phyloP scores from a whole-genome alignment of 2,888 invertebrate genomes.

The Drosophila prostipennis region DNA sequence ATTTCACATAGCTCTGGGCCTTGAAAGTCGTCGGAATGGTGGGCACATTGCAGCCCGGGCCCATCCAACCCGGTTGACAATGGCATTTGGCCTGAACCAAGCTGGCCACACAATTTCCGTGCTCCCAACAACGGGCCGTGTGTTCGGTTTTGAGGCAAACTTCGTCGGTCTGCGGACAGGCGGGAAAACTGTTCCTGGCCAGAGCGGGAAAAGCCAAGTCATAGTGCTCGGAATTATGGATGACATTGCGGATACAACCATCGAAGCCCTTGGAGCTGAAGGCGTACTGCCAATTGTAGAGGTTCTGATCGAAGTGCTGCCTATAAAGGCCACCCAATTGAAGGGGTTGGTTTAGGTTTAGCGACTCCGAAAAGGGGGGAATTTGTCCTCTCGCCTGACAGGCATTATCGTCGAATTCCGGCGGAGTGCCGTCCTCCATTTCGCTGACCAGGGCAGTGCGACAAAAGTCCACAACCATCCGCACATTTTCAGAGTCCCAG shows the following conservation, averaged over 20 bases:
- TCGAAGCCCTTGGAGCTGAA: conserved; percentile 95
- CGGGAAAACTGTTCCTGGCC: conserved; percentile 92
- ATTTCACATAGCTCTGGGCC: conserved; percentile 96
- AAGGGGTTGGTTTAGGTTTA: conserved; percentile 96
- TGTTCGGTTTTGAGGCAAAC: conserved; percentile 94
- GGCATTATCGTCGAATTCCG: conserved; percentile 93
- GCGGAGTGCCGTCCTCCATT: conserved; percentile 93
- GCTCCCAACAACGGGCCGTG: conserved; percentile 94
- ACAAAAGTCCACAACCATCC: conserved; percentile 96
- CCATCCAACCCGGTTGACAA: conserved; percentile 97
- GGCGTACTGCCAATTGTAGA: conserved; percentile 95
- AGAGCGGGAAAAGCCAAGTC: conserved; percentile 97
- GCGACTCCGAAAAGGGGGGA: conserved; percentile 96
- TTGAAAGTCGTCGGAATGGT: conserved; percentile 96
- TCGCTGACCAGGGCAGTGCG: conserved; percentile 94
- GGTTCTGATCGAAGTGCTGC: conserved; percentile 94
- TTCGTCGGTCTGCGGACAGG: conserved; percentile 97
- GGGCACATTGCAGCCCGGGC: conserved; percentile 92
- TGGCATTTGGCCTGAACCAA: conserved; percentile 95
- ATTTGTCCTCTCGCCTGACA: conserved; percentile 96
- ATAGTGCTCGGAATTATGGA: conserved; percentile 97
- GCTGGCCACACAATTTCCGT: conserved; percentile 95
- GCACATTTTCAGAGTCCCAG: conserved; percentile 96
- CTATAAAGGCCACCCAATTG: conserved; percentile 97
- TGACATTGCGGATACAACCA: conserved; percentile 97